phyloP scores from a whole-genome alignment of 2,113 vertebrate species.

The Ascaphus truei region DNA sequence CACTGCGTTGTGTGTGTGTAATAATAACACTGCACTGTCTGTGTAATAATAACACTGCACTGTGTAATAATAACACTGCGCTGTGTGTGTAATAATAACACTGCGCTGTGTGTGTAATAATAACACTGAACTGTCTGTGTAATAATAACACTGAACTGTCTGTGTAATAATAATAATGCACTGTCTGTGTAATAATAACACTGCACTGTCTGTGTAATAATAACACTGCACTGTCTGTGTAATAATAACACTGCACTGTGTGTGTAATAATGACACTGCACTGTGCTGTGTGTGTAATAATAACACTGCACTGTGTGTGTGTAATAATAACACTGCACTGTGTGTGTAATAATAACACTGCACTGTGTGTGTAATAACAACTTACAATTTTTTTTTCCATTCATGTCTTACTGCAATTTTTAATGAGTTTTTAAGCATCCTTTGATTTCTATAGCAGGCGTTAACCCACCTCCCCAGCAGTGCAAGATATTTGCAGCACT shows the following conservation, averaged over 20 bases:
- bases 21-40: not conserved
- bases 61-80: no score
- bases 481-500: no score
- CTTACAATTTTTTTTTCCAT: no score
- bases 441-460: no score
- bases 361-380: no score
- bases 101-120: not conserved
- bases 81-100: no score
- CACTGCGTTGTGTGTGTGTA: no score
- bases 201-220: not conserved
- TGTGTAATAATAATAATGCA: not conserved
- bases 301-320: no score
- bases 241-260: not conserved
- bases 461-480: no score
- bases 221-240: not conserved
- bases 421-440: no score
- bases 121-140: not conserved
- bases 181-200: not conserved
- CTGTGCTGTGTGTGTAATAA: not conserved
- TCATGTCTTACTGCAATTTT: no score
- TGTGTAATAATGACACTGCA: not conserved
- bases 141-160: not conserved
- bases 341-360: not conserved
- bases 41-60: not conserved
- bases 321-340: not conserved